Base-by-base conservation (phyloP, 1,140 invertebrate genomes). In the Caenorhabditis remanei region DNA sequence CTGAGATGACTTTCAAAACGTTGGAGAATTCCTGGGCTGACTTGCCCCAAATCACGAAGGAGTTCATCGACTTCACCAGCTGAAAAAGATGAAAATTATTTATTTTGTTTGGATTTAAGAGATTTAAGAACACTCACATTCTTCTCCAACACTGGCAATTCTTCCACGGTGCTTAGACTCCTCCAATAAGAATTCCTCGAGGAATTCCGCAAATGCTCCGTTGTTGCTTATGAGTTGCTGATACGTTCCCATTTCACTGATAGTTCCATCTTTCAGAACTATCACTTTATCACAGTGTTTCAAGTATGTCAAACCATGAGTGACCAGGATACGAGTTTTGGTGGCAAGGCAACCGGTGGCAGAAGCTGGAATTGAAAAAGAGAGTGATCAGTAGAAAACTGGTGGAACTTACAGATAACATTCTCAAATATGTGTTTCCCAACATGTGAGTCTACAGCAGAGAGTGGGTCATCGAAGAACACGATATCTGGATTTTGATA, bases 401-500 rank as follows among this genome's bases (percentile, higher is more conserved):
- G n/a, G n/a, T n/a, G n/a, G 8, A 58, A n/a, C 67, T 1, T 75
- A 75, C 67, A 79, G 46, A 79, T 79, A 21, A 79, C 71, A 32
- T 79, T 79, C 14, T 79, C 46, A 41, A 83, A 85, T 24, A 89
- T 63, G 40, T 96, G 95, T 84, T 95, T 95, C 19, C 96, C 95
- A 0, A 95, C 95, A 89, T 94, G 94, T 5, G 94, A 92, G 89
- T 95, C 95, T 0, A 95, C 95, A 0, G 95, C 95, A 82, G 94
- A 95, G 46, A 95, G 89, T 16, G 95, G 95, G 93, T 95, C 95
- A 89, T 96, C 95, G 43, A 96, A 90, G 3, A 96, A 93, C 90
- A 95, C 96, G 89, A 96, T 94, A 90, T 96, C 95, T 24, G 94
- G 87, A 88, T 94, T 92, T 63, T 93, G 93, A 89, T 94, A 94